Conservation (phyloP, 2,113 vertebrate genomes). For the Peromyscus leucopus region DNA sequence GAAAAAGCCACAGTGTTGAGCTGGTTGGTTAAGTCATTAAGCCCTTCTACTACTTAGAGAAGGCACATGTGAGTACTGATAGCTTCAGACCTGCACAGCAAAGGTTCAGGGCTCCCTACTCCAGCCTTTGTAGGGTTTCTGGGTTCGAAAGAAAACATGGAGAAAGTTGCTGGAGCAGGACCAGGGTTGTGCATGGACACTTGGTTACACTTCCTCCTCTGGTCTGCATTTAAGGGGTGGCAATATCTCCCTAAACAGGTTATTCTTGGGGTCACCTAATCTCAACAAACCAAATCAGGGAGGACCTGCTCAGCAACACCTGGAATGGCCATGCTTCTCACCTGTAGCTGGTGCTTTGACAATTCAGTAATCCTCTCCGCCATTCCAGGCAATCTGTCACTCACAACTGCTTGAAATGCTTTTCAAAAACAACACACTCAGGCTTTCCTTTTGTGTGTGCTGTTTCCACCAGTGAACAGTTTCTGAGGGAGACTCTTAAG, state of each 20-base stretch:
- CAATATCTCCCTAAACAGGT: background rate
- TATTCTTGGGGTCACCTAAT: background rate
- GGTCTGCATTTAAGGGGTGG: background rate
- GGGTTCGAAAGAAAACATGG: background rate
- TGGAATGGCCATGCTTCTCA: background rate
- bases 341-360: background rate
- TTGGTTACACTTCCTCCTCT: background rate
- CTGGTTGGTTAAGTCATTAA: background rate
- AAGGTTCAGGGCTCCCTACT: background rate
- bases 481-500: background rate
- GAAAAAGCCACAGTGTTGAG: background rate
- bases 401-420: background rate
- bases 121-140: background rate
- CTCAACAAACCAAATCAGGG: background rate
- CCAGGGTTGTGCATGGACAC: background rate
- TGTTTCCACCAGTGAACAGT: background rate
- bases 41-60: background rate
- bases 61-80: background rate
- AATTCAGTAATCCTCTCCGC: background rate
- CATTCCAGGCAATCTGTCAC: background rate
- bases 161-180: background rate
- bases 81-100: background rate
- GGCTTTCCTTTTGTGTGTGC: background rate
- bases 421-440: slow-evolving; percentile 29
- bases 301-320: background rate